Conservation (phyloP, 1,140 invertebrate genomes). For the Megalopta genalis region DNA sequence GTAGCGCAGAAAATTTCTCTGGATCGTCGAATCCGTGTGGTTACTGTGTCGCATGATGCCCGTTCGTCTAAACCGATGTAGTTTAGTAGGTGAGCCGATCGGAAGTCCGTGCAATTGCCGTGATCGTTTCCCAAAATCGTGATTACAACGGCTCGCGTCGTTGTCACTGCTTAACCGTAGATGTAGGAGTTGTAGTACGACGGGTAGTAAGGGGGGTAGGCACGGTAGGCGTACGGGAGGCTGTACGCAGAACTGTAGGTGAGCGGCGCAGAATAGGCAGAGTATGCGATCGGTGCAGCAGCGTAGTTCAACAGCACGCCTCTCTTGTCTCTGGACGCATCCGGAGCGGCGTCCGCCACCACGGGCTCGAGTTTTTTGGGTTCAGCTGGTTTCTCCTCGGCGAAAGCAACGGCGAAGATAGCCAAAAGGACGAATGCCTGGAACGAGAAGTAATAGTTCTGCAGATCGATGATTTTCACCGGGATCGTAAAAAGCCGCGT, state of each 20-base stretch:
- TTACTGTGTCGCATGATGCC: neutral
- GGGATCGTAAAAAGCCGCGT: neutral
- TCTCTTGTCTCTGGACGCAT: constrained; percentile 68
- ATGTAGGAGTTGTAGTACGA: constrained; percentile 64
- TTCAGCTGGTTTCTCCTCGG: constrained; percentile 47
- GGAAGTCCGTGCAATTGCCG: constrained; percentile 23
- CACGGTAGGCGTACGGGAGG: constrained; percentile 66
- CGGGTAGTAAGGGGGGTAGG: constrained; percentile 63
- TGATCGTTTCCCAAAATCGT: constrained; percentile 18
- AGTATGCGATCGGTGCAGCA: constrained; percentile 63
- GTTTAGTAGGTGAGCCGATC: neutral
- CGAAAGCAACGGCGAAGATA: constrained; percentile 65
- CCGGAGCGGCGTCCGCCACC: neutral
- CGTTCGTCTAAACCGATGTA: neutral
- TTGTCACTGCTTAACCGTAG: constrained; percentile 38
- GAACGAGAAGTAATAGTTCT: neutral
- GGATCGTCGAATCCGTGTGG: too few species aligned
- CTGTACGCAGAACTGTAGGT: constrained; percentile 55
- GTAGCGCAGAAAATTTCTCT: neutral
- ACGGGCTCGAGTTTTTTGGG: constrained; percentile 19
- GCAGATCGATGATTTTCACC: neutral
- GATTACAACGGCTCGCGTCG: neutral
- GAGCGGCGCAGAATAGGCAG: constrained; percentile 55
- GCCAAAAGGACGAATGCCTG: constrained; percentile 69
- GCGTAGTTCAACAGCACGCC: constrained; percentile 54